Evolutionary conservation across 2,113 vertebrate species (phyloP).

Genomic region (Melanocharis versteri): DNA sequence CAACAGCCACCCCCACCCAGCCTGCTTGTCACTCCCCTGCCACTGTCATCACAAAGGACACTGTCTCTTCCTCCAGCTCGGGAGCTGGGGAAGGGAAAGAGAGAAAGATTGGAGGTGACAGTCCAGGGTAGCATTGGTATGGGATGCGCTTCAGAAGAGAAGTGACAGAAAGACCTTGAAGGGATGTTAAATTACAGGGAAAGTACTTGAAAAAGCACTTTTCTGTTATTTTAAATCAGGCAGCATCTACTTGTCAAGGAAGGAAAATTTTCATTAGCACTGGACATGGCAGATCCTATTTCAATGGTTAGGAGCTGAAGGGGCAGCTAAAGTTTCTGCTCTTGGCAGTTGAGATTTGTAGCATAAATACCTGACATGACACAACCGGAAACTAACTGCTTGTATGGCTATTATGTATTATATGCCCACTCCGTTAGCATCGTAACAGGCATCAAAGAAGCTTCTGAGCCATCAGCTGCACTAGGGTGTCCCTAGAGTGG

Average conservation of each 20-base stretch:
- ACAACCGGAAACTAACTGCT: not conserved
- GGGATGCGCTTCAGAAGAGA: not conserved
- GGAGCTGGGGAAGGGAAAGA: not conserved
- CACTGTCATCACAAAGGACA: not conserved
- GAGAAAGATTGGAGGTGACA: not conserved
- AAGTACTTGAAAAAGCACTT: not conserved
- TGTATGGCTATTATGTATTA: not conserved
- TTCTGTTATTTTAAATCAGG: not conserved
- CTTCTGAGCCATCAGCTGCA: not conserved
- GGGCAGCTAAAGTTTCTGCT: not conserved
- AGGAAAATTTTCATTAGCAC: not conserved
- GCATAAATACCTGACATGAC: not conserved
- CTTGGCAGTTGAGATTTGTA: not conserved
- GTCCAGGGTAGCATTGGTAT: not conserved
- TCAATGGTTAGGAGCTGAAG: conserved; percentile 5
- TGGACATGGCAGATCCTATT: not conserved
- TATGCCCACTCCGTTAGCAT: not conserved
- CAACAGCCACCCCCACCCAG: conserved; percentile 35
- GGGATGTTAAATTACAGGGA: not conserved
- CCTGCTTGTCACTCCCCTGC: conserved; percentile 31
- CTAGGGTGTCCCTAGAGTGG: too few relatives aligned
- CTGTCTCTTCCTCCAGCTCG: not conserved
- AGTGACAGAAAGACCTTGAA: not conserved
- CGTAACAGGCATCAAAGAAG: not conserved
- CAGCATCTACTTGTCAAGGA: not conserved